Evolutionary conservation across 2,113 vertebrate genomes (phyloP), one percentile per base, ranked within the genome.

Genomic region (Ornithorhynchus anatinus): DNA sequence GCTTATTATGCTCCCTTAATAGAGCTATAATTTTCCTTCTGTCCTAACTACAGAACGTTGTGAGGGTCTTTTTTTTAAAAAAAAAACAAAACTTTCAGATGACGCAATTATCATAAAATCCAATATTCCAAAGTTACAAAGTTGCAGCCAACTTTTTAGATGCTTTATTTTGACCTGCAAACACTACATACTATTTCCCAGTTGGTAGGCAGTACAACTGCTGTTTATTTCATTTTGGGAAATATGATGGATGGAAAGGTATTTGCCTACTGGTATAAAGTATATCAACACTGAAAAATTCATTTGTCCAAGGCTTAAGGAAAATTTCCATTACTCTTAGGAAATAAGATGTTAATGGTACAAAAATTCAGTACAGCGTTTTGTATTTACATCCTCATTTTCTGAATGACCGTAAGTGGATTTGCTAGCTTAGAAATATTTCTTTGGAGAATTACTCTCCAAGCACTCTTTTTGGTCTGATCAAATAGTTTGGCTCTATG

Each of bases 21-120:
- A 74, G 65, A 68, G 68, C 59, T 82, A 31, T 79, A 80, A 75
- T 83, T 88, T 90, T 84, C 23, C 25, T 58, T 85, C 48, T 87
- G 56, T 68, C 42, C 23, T 62, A 75, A 64, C 54, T 74, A 73
- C 27, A 87, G 56, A 82, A 75, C 80, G 32, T 50, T 86, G n/a
- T n/a, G 75, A 58, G 35, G 62, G 32, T 58, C 44, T 75, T 65
- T 84, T 54, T 73, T 78, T 53, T 76, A 31, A n/a, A n/a, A n/a
- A n/a, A n/a, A n/a, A n/a, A n/a, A n/a, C n/a, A n/a, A n/a, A 83
- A 50, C 39, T 84, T 82, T 72, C 38, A 59, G 42, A 67, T 60
- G 59, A 72, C 23, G 20, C 54, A 45, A 81, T 89, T 84, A 82
- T 74, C 37, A 53, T 71, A 61, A 78, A 76, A 73, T 22, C 13